Conservation (phyloP, 2,797 vertebrate species). For the Ptychobarbus kaznakovi region DNA sequence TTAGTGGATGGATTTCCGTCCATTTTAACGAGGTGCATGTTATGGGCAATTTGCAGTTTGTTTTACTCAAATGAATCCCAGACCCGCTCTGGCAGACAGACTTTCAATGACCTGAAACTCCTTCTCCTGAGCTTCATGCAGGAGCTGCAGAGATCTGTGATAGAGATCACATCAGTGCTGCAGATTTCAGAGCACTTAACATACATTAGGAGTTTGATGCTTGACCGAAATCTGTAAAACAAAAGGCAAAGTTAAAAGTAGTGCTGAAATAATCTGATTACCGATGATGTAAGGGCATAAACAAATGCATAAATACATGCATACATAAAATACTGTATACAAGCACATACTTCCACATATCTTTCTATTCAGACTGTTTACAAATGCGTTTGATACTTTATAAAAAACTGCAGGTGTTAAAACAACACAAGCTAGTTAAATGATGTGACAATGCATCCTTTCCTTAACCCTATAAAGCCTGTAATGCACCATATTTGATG, state of each 20-base stretch:
- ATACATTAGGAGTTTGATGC: not conserved
- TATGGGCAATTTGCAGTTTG: slow-evolving; percentile 71
- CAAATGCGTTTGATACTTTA: not conserved
- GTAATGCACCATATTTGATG: not conserved
- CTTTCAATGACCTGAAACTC: slow-evolving; percentile 52
- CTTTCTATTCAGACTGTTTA: not conserved
- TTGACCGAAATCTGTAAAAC: not conserved
- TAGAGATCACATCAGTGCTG: slow-evolving; percentile 10
- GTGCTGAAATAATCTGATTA: not conserved
- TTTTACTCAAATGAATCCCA: slow-evolving; percentile 70
- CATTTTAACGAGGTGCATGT: slow-evolving; percentile 68
- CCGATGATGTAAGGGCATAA: not conserved
- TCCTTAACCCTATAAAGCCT: not conserved
- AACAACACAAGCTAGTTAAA: not conserved
- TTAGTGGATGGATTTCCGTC: slow-evolving; percentile 77
- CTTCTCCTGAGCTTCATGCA: slow-evolving; percentile 33
- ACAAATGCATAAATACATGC: not conserved
- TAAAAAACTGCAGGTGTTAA: too few species aligned
- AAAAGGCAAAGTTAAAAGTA: not conserved
- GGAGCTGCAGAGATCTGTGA: slow-evolving; percentile 30
- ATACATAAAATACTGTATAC: not conserved
- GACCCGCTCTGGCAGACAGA: slow-evolving; percentile 56
- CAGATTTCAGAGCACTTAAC: not conserved
- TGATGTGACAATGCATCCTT: not conserved
- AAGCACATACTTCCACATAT: not conserved